Percentiles rank a stretch among this genome's conserved stretches.
Conservation (phyloP, 2,113 vertebrate genomes). For the Spilogale gracilis region DNA sequence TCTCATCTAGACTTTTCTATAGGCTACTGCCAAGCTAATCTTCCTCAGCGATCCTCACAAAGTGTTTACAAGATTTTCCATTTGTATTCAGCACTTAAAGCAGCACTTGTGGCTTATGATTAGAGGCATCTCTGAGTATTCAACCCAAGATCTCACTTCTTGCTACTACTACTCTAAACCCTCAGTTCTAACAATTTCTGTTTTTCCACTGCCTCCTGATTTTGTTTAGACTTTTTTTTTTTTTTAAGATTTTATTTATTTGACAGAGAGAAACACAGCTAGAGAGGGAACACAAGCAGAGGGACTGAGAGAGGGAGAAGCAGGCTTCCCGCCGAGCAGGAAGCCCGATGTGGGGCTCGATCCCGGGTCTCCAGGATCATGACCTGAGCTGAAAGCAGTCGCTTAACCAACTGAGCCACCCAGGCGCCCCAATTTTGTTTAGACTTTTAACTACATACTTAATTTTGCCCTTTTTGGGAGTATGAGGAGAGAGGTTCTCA, state of each 20-base stretch:
- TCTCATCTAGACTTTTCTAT: constrained; percentile 44
- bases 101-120: not conserved
- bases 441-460: constrained; percentile 13
- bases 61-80: not conserved
- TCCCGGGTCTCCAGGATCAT: too few relatives aligned
- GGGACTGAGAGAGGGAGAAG: too few relatives aligned
- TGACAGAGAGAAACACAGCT: too few relatives aligned
- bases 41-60: not conserved
- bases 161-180: not conserved
- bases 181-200: not conserved
- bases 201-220: constrained; percentile 9
- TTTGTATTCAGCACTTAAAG: constrained; percentile 37
- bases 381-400: too few relatives aligned
- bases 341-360: too few relatives aligned
- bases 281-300: too few relatives aligned
- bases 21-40: constrained; percentile 16
- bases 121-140: not conserved
- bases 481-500: not conserved
- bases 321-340: too few relatives aligned
- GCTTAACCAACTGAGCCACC: too few relatives aligned
- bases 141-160: not conserved
- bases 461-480: constrained; percentile 35
- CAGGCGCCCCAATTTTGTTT: too few relatives aligned
- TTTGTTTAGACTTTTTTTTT: not conserved
- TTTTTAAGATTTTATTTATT: too few relatives aligned